Evolutionary conservation across 30 jellyfish, hydroid and myxozoan species (phyloP), one percentile per base, ranked within the genome.

Genomic region (Aurelia sp.): DNA sequence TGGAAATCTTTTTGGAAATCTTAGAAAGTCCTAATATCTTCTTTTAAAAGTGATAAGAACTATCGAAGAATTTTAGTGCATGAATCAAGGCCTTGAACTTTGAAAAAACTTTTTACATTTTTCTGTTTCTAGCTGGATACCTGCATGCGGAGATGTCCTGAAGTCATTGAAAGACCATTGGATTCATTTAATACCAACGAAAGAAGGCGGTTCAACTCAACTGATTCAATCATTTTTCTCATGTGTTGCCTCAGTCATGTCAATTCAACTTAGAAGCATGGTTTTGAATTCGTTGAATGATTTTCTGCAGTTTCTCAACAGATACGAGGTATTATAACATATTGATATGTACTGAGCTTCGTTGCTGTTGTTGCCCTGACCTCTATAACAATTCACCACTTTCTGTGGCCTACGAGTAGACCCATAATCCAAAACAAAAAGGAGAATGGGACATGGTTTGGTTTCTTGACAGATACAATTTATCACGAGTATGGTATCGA

Each of bases 201-300:
- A 80, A 44, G 97, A 89, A 19, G 60, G 35, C 18, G 94, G 70
- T 21, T 55, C 97, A 16, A 48, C 95, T 41, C 87, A 89, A 9
- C 64, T 95, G 62, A 86, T 95, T 27, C 99, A 95, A 57, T 95
- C 95, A 33, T 95, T 95, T 60, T 95, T 95, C 82, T 40, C 93
- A 12, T 86, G 97, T 44, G 99, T 95, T 31, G 88, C 96, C 1
- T 62, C 96, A 64, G 91, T 95, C 51, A 95, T 95, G 99, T 85
- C 99, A 22, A 80, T 81, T 47, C 97, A 95, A 63, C 83, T 95
- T 58, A 78, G 99, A 57, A 76, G 96, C 72, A 90, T 90, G 97
- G 99, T 95, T 8, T 51, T 85, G 27, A 88, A 95, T 13, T 89
- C 99, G 3, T 68, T 95, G 91, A 48, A 85, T 35, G 96, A 86